Conservation (phyloP, 1,140 invertebrate species). For the Pantala flavescens region DNA sequence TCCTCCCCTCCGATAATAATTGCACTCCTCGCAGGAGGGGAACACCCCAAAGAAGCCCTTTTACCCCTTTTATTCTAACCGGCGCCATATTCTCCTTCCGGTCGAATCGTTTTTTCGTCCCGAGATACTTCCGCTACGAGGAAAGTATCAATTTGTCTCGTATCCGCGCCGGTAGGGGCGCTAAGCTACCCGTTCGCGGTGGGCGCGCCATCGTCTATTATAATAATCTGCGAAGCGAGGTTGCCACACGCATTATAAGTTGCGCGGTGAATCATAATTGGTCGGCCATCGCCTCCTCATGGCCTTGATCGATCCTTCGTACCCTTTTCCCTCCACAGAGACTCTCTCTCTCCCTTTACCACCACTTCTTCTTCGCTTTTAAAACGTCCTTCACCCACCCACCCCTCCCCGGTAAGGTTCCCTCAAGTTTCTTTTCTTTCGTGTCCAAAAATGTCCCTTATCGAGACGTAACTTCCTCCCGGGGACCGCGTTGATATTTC, state of each 20-base stretch:
- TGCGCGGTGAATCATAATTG: slow-evolving; percentile 8
- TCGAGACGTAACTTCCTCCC: too few species aligned
- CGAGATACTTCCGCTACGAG: too few species aligned
- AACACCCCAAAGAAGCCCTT: not conserved
- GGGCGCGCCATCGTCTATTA: not conserved
- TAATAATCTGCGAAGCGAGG: not conserved
- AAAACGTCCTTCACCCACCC: not conserved
- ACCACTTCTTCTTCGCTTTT: not conserved
- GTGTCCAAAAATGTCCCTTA: too few species aligned
- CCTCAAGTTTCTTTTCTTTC: too few species aligned
- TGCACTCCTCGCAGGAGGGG: not conserved
- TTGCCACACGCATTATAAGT: slow-evolving; percentile 9
- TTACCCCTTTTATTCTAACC: not conserved
- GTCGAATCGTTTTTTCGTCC: too few species aligned
- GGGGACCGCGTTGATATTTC: too few species aligned
- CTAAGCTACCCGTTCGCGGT: not conserved
- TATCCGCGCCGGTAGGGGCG: not conserved
- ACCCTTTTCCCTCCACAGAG: not conserved
- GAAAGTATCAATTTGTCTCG: too few species aligned
- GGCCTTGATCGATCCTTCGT: not conserved
- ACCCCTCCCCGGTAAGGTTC: not conserved
- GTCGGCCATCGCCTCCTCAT: not conserved
- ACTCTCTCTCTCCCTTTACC: not conserved
- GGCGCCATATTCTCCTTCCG: not conserved
- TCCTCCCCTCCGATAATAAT: not conserved